These are phyloP conservation scores for Procambarus virginalis DNA, from an alignment of 1,140 invertebrate species.

Conservation along the genomic window DNA sequence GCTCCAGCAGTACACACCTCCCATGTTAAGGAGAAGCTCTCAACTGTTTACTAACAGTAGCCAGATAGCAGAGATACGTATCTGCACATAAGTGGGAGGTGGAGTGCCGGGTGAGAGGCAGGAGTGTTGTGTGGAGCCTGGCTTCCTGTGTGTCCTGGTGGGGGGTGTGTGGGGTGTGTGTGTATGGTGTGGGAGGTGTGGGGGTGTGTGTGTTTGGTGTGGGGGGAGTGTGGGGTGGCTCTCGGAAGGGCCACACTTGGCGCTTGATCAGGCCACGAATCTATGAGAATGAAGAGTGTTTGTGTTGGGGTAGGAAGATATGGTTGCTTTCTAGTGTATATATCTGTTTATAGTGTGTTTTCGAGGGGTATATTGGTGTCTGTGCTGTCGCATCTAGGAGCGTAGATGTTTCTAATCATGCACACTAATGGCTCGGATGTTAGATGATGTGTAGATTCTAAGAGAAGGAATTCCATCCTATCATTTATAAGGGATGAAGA, in stretches of 20 bases:
- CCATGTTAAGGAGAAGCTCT: not conserved
- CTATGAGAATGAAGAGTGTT: not conserved
- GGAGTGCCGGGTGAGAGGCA: not conserved
- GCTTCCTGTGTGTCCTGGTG: not conserved
- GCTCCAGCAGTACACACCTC: not conserved
- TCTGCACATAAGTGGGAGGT: not conserved
- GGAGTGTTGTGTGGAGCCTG: not conserved
- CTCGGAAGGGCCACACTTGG: not conserved
- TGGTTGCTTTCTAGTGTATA: too few species aligned
- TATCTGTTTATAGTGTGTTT: too few species aligned
- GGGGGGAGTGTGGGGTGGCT: not conserved
- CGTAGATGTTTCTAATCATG: too few species aligned
- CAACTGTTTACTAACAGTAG: slow-evolving; percentile 5
- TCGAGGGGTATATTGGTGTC: not conserved
- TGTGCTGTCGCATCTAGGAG: not conserved
- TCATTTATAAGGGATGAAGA: too few species aligned
- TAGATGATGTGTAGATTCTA: too few species aligned
- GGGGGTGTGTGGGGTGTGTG: too few species aligned
- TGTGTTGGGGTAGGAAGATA: too few species aligned
- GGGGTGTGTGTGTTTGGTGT: too few species aligned
- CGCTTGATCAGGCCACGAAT: too few species aligned
- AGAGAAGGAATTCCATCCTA: too few species aligned
- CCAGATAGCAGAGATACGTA: not conserved
- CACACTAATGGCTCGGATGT: too few species aligned
- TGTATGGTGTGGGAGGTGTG: too few species aligned